Conservation (phyloP, 2,888 invertebrate genomes). For the Pelosia muscerda region DNA sequence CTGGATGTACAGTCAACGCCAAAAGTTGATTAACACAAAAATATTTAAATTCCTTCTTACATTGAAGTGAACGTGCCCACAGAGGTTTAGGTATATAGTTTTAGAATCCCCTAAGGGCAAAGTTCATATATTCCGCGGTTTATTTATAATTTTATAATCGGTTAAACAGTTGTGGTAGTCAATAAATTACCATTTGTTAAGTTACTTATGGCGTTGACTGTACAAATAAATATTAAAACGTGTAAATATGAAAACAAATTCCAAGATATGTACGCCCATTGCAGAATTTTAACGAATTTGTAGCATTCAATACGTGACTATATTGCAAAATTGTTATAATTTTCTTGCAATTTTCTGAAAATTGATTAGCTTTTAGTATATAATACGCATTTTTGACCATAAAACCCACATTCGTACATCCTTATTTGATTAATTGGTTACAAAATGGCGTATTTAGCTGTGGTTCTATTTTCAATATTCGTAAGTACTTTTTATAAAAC, state of each 20-base stretch:
- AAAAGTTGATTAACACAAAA: too few relatives aligned
- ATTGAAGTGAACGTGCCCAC: too few relatives aligned
- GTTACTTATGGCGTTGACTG: too few relatives aligned
- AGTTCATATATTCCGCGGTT: too few relatives aligned
- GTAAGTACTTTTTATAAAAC: constrained; percentile 34
- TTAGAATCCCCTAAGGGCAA: too few relatives aligned
- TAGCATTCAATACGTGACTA: constrained; percentile 13
- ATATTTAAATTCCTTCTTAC: too few relatives aligned
- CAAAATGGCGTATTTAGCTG: constrained; percentile 32
- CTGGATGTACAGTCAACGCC: too few relatives aligned
- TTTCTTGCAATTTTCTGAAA: constrained; percentile 38
- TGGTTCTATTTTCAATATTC: constrained; percentile 1
- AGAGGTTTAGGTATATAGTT: too few relatives aligned
- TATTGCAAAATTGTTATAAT: constrained; percentile 20
- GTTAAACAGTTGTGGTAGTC: too few relatives aligned
- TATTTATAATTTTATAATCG: too few relatives aligned
- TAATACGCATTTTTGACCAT: constrained; percentile 20
- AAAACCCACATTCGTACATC: neutral
- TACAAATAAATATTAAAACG: neutral
- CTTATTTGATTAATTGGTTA: neutral
- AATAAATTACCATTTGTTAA: too few relatives aligned
- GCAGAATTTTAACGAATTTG: constrained; percentile 3
- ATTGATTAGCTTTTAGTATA: constrained; percentile 44
- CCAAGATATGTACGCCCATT: neutral
- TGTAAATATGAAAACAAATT: neutral